phyloP scores from a whole-genome alignment of 1,140 invertebrate genomes.

The Galendromus occidentalis region DNA sequence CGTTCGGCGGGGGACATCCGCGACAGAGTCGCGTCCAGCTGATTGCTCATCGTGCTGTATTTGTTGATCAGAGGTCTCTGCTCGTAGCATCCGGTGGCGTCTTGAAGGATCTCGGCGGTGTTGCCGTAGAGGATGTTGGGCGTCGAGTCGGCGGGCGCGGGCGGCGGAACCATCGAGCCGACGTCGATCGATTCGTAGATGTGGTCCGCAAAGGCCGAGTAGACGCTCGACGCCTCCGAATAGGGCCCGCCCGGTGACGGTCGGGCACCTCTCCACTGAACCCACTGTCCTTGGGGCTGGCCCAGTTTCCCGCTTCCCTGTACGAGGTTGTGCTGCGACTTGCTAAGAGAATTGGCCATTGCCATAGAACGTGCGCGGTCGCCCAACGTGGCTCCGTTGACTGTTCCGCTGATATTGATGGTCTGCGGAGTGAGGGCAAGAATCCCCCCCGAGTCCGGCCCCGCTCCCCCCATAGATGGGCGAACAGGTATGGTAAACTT shows the following conservation, averaged over 20 bases:
- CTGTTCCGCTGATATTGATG: conserved; percentile 10
- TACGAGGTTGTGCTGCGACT: conserved; percentile 8
- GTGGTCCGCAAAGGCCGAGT: conserved; percentile 7
- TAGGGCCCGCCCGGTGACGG: not conserved
- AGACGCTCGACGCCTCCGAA: conserved; percentile 7
- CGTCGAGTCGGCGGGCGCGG: conserved; percentile 2
- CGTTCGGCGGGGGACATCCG: not conserved
- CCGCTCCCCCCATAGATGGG: conserved; percentile 10
- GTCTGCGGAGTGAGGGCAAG: conserved; percentile 2
- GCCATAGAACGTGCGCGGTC: conserved; percentile 10
- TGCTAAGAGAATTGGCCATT: not conserved
- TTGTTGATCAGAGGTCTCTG: conserved; percentile 2
- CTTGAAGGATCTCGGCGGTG: not conserved
- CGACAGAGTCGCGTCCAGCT: conserved; percentile 5
- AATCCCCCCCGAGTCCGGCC: not conserved
- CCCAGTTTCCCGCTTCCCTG: not conserved
- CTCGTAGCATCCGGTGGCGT: not conserved
- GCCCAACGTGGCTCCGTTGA: not conserved
- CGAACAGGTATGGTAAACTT: conserved; percentile 11
- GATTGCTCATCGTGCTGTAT: not conserved
- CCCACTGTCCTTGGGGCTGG: conserved; percentile 5
- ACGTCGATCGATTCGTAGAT: conserved; percentile 9
- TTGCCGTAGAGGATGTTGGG: conserved; percentile 11
- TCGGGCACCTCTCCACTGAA: conserved; percentile 1
- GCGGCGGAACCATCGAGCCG: not conserved